Evolutionary conservation across 1,140 invertebrate genomes (phyloP).

Genomic region (Aleiodes sp.): DNA sequence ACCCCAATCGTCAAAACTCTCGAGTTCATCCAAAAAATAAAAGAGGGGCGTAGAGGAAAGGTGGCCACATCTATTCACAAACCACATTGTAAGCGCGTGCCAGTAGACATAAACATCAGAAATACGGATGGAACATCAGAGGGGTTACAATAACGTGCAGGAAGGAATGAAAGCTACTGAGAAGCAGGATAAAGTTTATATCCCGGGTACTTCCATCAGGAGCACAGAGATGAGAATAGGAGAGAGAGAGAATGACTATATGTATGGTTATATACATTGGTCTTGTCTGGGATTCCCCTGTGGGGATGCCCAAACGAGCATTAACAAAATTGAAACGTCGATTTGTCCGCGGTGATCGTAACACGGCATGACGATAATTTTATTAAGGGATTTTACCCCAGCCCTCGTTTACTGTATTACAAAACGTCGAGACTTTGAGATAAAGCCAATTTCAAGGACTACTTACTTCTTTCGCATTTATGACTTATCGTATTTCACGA

Average conservation of each 20-base stretch:
- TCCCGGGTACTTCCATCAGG: neutral
- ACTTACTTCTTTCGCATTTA: neutral
- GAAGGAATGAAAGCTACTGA: neutral
- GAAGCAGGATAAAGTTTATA: slow-evolving; percentile 1
- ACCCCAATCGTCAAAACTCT: slow-evolving; percentile 31
- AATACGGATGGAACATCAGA: neutral
- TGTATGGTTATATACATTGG: slow-evolving; percentile 5
- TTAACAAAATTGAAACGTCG: slow-evolving; percentile 68
- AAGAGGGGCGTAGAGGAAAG: neutral
- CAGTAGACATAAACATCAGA: slow-evolving; percentile 1
- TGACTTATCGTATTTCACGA: too few species aligned
- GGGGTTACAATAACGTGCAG: neutral
- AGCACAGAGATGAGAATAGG: neutral
- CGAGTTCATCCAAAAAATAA: neutral
- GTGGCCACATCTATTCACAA: slow-evolving; percentile 1
- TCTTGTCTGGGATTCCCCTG: slow-evolving; percentile 26
- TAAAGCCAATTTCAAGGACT: slow-evolving; percentile 3
- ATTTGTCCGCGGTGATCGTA: slow-evolving; percentile 61
- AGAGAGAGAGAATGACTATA: too few species aligned
- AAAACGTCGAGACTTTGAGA: neutral
- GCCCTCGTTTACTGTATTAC: slow-evolving; percentile 10
- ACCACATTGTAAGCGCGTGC: neutral
- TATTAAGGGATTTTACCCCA: slow-evolving; percentile 51
- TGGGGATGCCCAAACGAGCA: slow-evolving; percentile 46
- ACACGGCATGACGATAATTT: slow-evolving; percentile 55